Evolutionary conservation across 2,113 vertebrate genomes (phyloP).

Genomic region (Microcebus jonahi): DNA sequence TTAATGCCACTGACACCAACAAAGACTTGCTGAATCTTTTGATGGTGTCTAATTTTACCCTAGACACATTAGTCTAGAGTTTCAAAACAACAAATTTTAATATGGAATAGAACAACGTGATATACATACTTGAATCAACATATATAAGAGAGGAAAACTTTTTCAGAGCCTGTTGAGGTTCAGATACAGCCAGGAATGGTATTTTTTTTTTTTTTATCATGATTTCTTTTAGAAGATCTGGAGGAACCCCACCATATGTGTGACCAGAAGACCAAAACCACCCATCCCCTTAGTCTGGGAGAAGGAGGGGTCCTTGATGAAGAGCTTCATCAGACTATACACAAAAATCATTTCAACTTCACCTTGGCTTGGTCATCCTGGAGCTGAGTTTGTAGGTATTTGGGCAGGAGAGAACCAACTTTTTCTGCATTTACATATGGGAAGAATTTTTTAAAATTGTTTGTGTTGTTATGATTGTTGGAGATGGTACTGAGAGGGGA

Average conservation of each 20-base stretch:
- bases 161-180: not conserved
- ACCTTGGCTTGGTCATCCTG: not conserved
- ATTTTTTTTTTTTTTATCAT: not conserved
- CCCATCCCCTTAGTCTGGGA: not conserved
- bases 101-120: not conserved
- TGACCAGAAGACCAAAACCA: not conserved
- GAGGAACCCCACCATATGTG: not conserved
- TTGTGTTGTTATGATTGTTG: not conserved
- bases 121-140: not conserved
- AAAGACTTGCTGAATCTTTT: not conserved
- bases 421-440: not conserved
- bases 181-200: not conserved
- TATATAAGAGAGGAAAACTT: not conserved
- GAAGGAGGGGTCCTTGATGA: not conserved
- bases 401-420: not conserved
- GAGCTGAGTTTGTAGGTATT: not conserved
- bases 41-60: not conserved
- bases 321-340: not conserved
- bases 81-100: not conserved
- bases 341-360: not conserved
- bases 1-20: not conserved
- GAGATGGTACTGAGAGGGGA: not conserved
- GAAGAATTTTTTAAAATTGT: not conserved
- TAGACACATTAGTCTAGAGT: not conserved
- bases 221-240: not conserved